A percentile compares a stretch with the other conserved stretches of the same genome.
phyloP scores from a whole-genome alignment of 2,113 vertebrate genomes.

The Natator depressus region DNA sequence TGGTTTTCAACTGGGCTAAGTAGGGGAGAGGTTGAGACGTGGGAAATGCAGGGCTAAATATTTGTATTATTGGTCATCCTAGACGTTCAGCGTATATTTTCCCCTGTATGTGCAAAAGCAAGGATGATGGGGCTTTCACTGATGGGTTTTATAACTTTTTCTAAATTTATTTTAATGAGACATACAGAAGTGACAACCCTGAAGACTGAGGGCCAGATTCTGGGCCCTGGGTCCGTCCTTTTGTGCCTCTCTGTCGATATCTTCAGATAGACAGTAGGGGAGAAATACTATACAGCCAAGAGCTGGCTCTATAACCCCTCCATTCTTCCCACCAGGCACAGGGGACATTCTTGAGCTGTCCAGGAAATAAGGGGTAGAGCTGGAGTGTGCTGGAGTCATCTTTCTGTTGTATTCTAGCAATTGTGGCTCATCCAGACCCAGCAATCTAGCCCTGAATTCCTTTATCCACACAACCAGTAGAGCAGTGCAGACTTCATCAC shows the following conservation, averaged over 20 bases:
- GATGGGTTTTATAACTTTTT: background rate
- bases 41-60: background rate
- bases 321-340: background rate
- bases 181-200: background rate
- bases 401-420: background rate
- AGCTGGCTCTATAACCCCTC: background rate
- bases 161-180: background rate
- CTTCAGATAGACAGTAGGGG: background rate
- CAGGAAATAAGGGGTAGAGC: background rate
- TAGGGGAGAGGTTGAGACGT: background rate
- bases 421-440: background rate
- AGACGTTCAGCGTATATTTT: background rate
- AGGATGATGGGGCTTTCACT: background rate
- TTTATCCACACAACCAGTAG: background rate
- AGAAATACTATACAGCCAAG: rapidly evolving
- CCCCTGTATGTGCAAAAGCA: background rate
- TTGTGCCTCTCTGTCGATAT: background rate
- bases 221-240: background rate
- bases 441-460: background rate
- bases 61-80: background rate
- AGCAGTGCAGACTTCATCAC: background rate
- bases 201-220: background rate
- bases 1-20: background rate
- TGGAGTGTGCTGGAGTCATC: rapidly evolving
- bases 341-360: background rate